Evolutionary conservation across 2,113 vertebrate species (phyloP), one percentile per base, ranked within the genome.

Genomic region (Motacilla tschutschensis): DNA sequence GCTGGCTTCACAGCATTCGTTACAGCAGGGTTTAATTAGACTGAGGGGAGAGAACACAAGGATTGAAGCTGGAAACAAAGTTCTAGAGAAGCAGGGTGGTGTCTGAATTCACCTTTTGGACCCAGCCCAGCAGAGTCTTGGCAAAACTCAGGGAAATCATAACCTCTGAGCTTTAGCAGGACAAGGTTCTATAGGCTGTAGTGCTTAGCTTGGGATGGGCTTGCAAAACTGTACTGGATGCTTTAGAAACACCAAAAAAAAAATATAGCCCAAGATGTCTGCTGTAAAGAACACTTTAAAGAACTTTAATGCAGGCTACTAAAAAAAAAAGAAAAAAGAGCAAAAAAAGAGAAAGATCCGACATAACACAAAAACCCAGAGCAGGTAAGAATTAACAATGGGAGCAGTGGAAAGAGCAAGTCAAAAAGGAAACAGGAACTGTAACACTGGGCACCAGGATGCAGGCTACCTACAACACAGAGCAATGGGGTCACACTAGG

Each of bases 1-100:
- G 93, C 80, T 88, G 80, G 75, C 81, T 78, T 83, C 89, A 46
- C 73, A 54, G 80, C 73, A 17, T 33, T 88, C 13, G 6, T 60
- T 85, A 87, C 84, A 84, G 84, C 1, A 0, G 87, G 69, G 54
- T 85, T 93, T 90, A 93, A 91, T 93, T 78, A 90, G 78, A 63
- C 77, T 36, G 26, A 84, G 43, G 67, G 48, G 74, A 86, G 53
- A 77, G 48, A 79, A 84, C 10, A 19, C 73, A 54, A 57, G 48
- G 62, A 74, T 18, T 69, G 89, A 80, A 75, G 82, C 90, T 83
- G 60, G 53, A 76, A 87, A 76, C 75, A 59, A 74, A 90, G 70
- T 90, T 85, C 72, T 83, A n/a, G 82, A 78, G 63, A 80, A 85
- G 76, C 66, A 84, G 75, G 71, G 47, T 29, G 50, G 55, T 63